Conservation (phyloP, 2,113 vertebrate genomes). For the Brachypteracias leptosomus region DNA sequence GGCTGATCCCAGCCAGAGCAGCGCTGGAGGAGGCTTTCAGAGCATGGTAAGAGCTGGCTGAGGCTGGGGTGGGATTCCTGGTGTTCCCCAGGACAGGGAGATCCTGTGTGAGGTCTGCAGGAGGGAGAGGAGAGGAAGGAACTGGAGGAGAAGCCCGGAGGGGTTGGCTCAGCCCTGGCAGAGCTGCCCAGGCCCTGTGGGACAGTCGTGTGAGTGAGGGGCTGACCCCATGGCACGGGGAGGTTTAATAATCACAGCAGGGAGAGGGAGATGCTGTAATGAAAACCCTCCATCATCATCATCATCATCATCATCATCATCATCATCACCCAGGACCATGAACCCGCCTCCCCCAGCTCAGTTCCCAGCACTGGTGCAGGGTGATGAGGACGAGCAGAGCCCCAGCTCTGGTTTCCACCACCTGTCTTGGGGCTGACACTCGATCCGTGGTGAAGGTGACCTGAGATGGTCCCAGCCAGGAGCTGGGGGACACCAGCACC, state of each 20-base stretch:
- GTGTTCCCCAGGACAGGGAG: neutral
- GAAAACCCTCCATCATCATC: conserved; percentile 41
- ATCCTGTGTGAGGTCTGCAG: fast-evolving
- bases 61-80: neutral
- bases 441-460: conserved; percentile 21
- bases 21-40: neutral
- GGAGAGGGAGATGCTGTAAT: conserved; percentile 5
- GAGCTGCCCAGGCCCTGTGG: neutral
- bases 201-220: fast-evolving
- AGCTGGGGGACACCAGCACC: fast-evolving
- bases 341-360: neutral
- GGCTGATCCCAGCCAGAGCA: neutral
- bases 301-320: no score
- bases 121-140: neutral
- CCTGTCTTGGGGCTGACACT: neutral
- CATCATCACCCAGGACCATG: neutral
- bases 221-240: neutral
- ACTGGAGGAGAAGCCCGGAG: neutral
- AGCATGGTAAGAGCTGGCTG: neutral
- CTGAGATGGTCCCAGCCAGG: fast-evolving
- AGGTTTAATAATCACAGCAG: neutral
- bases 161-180: neutral
- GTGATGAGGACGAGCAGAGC: fast-evolving
- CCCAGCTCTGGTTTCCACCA: neutral
- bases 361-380: neutral